These are phyloP conservation scores for Brachypterus glaber DNA, from an alignment of 2,888 invertebrate genomes.

Conservation along the genomic window DNA sequence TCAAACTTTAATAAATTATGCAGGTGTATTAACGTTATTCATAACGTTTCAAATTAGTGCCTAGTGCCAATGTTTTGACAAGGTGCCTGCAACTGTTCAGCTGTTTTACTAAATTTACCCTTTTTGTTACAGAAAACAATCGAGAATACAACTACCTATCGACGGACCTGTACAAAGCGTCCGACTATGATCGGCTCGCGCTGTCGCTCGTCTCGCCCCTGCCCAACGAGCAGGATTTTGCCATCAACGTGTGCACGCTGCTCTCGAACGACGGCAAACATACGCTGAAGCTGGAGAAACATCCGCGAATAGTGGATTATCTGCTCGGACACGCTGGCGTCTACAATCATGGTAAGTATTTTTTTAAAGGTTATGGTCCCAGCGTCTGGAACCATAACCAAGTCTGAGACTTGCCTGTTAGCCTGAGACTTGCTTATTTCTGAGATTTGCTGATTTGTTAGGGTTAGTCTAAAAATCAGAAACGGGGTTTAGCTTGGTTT, in stretches of 20 bases:
- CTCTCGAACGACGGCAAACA: constrained; percentile 91
- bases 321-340: constrained; percentile 91
- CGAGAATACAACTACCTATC: constrained; percentile 59
- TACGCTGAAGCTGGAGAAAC: constrained; percentile 73
- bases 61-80: too few species aligned
- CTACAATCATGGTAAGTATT: constrained; percentile 70
- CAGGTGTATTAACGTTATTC: too few species aligned
- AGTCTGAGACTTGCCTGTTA: too few species aligned
- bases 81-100: too few species aligned
- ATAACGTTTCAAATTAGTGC: too few species aligned
- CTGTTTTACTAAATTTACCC: neutral
- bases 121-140: constrained; percentile 43
- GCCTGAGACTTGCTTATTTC: too few species aligned
- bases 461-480: neutral
- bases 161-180: constrained; percentile 54
- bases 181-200: constrained; percentile 80
- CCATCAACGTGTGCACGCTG: constrained; percentile 92
- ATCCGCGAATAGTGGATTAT: constrained; percentile 79
- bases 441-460: too few species aligned
- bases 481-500: too few species aligned
- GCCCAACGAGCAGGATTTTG: constrained; percentile 98
- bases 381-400: too few species aligned
- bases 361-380: constrained; percentile 5
- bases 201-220: constrained; percentile 88
- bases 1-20: too few species aligned